Conservation (phyloP, 2,113 vertebrate species). For the Solenodon paradoxus region DNA sequence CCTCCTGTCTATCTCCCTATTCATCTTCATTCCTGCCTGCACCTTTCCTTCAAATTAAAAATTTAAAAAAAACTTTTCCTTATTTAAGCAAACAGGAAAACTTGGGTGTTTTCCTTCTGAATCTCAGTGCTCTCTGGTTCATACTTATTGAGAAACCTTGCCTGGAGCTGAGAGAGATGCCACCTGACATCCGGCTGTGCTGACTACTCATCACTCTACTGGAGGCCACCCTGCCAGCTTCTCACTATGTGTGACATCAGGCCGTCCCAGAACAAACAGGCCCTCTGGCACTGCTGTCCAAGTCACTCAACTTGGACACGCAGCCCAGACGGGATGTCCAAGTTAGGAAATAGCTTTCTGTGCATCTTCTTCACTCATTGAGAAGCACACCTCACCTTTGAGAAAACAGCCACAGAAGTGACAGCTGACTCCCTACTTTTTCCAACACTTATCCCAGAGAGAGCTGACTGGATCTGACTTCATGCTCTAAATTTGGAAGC, state of each 20-base stretch:
- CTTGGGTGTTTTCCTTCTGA: background rate
- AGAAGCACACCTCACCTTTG: conserved; percentile 13
- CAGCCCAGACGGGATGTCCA: background rate
- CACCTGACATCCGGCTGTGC: background rate
- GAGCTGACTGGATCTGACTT: conserved; percentile 23
- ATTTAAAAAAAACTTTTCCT: no score
- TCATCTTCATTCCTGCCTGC: no score
- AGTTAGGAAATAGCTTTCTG: background rate
- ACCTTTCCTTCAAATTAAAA: no score
- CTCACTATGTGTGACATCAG: conserved; percentile 30
- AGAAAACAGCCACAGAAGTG: background rate
- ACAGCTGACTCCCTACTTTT: conserved; percentile 34
- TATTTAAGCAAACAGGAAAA: background rate
- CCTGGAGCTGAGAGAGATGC: background rate
- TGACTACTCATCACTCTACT: background rate
- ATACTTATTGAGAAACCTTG: background rate
- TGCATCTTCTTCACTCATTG: background rate
- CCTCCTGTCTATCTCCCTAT: no score
- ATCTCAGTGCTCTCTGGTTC: background rate
- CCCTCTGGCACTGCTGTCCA: background rate
- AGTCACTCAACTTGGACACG: background rate
- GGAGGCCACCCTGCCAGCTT: conserved; percentile 11
- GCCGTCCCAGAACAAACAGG: background rate
- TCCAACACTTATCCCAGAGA: background rate
- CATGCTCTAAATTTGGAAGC: background rate